Conservation (phyloP, 2,888 invertebrate genomes). For the Tinea pellionella region DNA sequence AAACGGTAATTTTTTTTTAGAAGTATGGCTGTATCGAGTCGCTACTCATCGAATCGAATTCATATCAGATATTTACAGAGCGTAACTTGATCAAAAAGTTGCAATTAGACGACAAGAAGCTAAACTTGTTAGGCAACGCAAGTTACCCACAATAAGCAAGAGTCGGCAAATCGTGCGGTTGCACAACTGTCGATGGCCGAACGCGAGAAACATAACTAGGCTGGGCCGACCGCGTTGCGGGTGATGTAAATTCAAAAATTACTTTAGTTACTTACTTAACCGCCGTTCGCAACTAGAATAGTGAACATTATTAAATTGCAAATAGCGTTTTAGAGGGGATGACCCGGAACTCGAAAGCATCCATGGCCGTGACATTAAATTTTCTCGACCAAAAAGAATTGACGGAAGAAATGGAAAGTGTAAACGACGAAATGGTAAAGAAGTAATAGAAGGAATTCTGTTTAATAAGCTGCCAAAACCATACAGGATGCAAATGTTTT, state of each 20-base stretch:
- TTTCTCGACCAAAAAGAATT: background rate
- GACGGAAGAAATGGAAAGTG: background rate
- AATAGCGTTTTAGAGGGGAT: slow-evolving; percentile 37
- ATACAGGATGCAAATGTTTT: too few species aligned
- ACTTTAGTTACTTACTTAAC: slow-evolving; percentile 66
- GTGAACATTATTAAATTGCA: background rate
- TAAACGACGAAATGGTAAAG: background rate
- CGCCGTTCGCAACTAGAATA: slow-evolving; percentile 54
- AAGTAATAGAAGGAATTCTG: background rate
- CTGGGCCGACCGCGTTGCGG: slow-evolving; percentile 48
- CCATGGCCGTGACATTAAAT: slow-evolving; percentile 38
- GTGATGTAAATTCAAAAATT: slow-evolving; percentile 69
- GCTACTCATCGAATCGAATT: background rate
- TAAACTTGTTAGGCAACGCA: slow-evolving; percentile 58
- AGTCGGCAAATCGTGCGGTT: slow-evolving; percentile 58
- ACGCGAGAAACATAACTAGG: slow-evolving; percentile 68
- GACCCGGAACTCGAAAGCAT: slow-evolving; percentile 49
- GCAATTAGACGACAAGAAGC: slow-evolving; percentile 60
- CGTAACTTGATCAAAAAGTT: slow-evolving; percentile 42
- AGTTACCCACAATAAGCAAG: slow-evolving; percentile 60
- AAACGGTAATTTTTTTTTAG: background rate
- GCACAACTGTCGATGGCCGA: slow-evolving; percentile 63
- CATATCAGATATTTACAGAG: slow-evolving; percentile 29
- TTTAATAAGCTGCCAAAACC: background rate
- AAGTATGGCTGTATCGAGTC: background rate